Evolutionary conservation across 2,113 vertebrate genomes (phyloP), one percentile per base, ranked within the genome.

Genomic region (Amphilophus citrinellus): DNA sequence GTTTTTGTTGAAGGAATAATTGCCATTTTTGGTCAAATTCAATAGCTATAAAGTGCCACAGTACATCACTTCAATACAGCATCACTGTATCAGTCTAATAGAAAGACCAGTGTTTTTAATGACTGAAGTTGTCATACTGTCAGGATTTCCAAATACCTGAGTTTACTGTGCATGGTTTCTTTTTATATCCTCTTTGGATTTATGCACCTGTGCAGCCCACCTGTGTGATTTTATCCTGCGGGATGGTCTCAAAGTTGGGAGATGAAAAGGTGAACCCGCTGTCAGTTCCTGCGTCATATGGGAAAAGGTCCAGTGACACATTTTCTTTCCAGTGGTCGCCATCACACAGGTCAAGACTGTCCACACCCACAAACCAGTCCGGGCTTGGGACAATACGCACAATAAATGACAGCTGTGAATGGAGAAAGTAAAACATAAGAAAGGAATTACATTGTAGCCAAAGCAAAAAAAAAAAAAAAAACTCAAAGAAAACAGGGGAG

Each of bases 191-290:
- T 47, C 24, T 68, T 30, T 50, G 27, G 62, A 81, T 27, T 35
- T 17, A n/a, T 47, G 42, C 20, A 62, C 15, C 50, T 47, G 75
- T 73, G 39, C 32, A 57, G 60, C 61, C 24, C 78, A 98, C 98
- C 97, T 98, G 95, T 3, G 96, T 97, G 81, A 99, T 96, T 7
- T 96, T 97, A 83, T 97, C 98, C 91, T 99, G 98, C 0, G 98
- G 98, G 90, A 99, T 97, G 35, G 98, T 99, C n/a, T 98, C 98
- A 77, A 97, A 99, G 88, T 99, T 99, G 39, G 98, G 98, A 0
- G 98, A 99, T 3, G 98, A 99, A 94, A 99, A 99, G 4, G 98
- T 99, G 94, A 99, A 99, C 27, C 98, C 98, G 3, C 98, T 99
- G 61, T 99, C 98, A 0, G 98, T 99, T 42, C 98, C 98, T 0